Base-by-base conservation (phyloP, 2,797 vertebrate genomes). In the Enteromius paludinosus region DNA sequence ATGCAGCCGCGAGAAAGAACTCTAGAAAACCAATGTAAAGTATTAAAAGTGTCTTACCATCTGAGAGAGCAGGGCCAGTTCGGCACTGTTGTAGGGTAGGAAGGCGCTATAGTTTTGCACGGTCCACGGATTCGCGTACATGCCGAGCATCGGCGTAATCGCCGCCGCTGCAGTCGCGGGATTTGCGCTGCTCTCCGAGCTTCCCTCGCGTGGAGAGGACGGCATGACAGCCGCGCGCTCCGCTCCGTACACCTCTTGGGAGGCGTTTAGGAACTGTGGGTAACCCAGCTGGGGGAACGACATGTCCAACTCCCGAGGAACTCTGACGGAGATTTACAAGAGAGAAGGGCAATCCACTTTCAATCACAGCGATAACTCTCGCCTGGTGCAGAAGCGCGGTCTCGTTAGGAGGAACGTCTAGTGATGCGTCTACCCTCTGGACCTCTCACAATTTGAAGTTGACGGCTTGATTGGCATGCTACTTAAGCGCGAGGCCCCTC, bases 401-500 rank as follows among this genome's bases (percentile, higher is more conserved):
- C 94, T 94, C 94, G 93, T 96, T 96, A 94, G 95, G 96, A 96
- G 95, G 96, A 95, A 95, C 94, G 95, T 94, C 94, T 95, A 97
- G 95, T 95, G 95, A 96, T 95, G 95, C 95, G 94, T 92, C 96
- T 89, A 96, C 95, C 95, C 96, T 95, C 94, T 90, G 95, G 96
- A 97, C 95, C 94, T 92, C 95, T 90, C 94, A 95, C 96, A 95
- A 96, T 97, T 96, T 97, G 96, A 96, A 97, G 96, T 97, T 97
- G 97, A 98, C 95, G 95, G 95, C 95, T 96, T 99, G 97, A 99
- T 98, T 99, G 97, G 97, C 97, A 98, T 93, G 90, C 95, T 96
- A 96, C 96, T 96, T 94, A 96, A 96, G 95, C 96, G 89, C 90
- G 94, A 96, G 90, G 97, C 97, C 87, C 97, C 97, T 96, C 97